These are phyloP conservation scores for Mesitornis unicolor DNA, from an alignment of 2,113 vertebrate genomes.

Conservation along the genomic window DNA sequence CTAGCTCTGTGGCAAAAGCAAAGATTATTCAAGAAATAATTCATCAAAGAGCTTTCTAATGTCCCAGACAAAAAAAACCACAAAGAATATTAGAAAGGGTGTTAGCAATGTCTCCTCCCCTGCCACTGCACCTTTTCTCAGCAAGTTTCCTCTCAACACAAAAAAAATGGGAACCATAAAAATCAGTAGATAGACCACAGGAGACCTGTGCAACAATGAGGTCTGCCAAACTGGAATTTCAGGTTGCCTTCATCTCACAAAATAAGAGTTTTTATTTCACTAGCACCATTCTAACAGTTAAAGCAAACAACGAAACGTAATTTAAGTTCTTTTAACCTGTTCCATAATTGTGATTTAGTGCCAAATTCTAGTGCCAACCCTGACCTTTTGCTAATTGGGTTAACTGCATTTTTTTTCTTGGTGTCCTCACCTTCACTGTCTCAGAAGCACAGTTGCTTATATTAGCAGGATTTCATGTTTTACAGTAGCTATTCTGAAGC, in stretches of 20 bases:
- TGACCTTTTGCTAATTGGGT: background rate
- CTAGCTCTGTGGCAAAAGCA: background rate
- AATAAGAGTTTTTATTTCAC: background rate
- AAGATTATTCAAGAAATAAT: background rate
- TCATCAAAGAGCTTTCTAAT: background rate
- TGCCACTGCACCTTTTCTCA: background rate
- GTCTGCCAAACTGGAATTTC: conserved; percentile 56
- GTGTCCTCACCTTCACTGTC: background rate
- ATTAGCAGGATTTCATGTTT: background rate
- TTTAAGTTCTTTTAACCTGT: background rate
- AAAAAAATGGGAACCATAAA: background rate
- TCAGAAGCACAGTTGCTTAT: background rate
- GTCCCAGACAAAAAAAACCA: background rate
- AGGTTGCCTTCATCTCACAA: conserved; percentile 25
- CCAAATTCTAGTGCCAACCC: background rate
- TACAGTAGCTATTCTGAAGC: background rate
- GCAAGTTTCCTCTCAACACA: background rate
- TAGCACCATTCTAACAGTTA: background rate
- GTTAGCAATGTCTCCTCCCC: background rate
- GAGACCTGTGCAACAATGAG: background rate
- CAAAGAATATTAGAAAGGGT: background rate
- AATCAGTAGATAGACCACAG: background rate
- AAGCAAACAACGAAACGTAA: background rate
- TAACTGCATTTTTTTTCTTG: background rate
- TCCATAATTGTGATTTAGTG: background rate